Percentiles rank a stretch among this genome's conserved stretches.
Conservation (phyloP, 2,797 vertebrate species). For the Diceros bicornis region DNA sequence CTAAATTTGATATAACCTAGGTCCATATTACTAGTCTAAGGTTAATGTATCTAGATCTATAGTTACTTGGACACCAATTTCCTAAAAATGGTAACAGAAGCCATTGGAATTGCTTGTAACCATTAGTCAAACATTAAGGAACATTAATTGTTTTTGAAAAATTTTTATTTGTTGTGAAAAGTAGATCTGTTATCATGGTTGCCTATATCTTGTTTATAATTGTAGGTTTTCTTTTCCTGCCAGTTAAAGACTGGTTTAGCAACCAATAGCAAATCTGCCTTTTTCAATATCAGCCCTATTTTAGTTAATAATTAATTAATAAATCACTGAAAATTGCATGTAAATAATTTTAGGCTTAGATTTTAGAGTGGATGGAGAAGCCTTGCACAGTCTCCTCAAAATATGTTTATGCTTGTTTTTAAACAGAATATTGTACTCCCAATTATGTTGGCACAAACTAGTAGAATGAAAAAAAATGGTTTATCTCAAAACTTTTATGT, state of each 20-base stretch:
- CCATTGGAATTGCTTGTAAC: background rate
- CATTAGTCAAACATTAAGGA: background rate
- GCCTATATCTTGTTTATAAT: conserved; percentile 50
- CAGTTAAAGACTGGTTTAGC: conserved; percentile 28
- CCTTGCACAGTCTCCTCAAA: background rate
- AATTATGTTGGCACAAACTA: background rate
- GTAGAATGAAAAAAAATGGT: background rate
- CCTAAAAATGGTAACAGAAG: background rate
- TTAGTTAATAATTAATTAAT: conserved; percentile 53
- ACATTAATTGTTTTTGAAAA: conserved; percentile 34
- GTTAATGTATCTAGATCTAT: background rate
- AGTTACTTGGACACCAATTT: background rate
- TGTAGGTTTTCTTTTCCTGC: conserved; percentile 28
- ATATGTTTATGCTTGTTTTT: conserved; percentile 27
- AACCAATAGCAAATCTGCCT: conserved; percentile 54
- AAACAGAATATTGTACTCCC: conserved; percentile 15
- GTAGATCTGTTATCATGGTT: conserved; percentile 68
- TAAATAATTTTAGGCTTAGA: conserved; percentile 62
- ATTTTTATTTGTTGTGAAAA: conserved; percentile 63
- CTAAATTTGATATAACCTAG: background rate
- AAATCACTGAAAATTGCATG: conserved; percentile 55
- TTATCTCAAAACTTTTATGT: conserved; percentile 22
- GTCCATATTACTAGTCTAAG: background rate
- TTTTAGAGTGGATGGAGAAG: background rate
- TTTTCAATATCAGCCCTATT: conserved; percentile 12